Base-by-base conservation (phyloP, 1,140 invertebrate species). In the Sminthurides bifidus region DNA sequence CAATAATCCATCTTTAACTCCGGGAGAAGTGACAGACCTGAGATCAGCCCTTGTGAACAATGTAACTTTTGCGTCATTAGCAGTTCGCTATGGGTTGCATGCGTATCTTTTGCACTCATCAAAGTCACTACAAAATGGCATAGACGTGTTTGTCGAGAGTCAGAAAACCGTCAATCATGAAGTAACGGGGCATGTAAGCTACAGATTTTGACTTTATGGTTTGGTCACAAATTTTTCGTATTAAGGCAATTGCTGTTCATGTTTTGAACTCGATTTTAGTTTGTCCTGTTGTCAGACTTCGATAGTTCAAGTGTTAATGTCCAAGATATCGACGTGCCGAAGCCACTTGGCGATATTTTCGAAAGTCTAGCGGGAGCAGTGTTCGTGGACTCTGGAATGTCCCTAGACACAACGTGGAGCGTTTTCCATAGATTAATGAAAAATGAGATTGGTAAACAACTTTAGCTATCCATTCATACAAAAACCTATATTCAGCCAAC, bases 41-140 rank as follows among this genome's bases (percentile, higher is more conserved):
- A 74, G 92, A 29, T 93, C 92, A 15, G 87, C 93, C 0, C 72
- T 98, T 1, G 93, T 97, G 0, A 97, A 97, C 68, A 98, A 97
- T 67, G 81, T 87, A 50, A 95, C 90, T 0, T 92, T 97, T 69
- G 91, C 88, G 0, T 84, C 85, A 33, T 76, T 94, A 30, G 77
- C 85, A 44, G 89, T 96, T n/a, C 81, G 87, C 60, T 79, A 86
- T 71, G 79, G 82, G 14, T 79, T 91, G 24, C 84, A 91, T 65
- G 81, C 81, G 52, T 81, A 78, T 59, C 68, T 93, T 10, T 76
- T 81, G 45, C 71, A 75, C 2, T 72, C 80, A 43, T 81, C 83
- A 51, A 76, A 79, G 0, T 61, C 73, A 2, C 70, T 94, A 1
- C 77, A 80, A 41, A 73, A 79, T 35, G 74, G 79, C 3, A 84